Conservation (phyloP, 2,113 vertebrate genomes). For the Hemichromis elongatus region DNA sequence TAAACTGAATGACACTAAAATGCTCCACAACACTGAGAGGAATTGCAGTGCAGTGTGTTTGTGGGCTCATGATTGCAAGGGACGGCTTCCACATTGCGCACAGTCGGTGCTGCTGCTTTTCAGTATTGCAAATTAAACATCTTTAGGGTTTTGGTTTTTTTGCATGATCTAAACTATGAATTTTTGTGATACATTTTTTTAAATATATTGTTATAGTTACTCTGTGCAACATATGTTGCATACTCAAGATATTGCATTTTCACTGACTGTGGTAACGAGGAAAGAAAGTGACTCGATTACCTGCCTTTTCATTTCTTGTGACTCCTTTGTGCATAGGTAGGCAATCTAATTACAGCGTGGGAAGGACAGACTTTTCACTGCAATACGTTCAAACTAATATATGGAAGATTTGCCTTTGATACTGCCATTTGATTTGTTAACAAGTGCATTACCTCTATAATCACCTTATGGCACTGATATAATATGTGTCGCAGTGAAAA, state of each 20-base stretch:
- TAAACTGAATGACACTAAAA: neutral
- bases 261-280: neutral
- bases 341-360: neutral
- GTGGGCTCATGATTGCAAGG: neutral
- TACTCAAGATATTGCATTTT: neutral
- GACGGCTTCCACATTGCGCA: neutral
- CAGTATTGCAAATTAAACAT: neutral
- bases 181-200: neutral
- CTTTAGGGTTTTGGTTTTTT: neutral
- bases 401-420: neutral
- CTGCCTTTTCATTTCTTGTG: neutral
- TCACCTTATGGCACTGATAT: neutral
- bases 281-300: neutral
- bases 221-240: neutral
- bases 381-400: neutral
- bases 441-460: neutral
- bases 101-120: neutral
- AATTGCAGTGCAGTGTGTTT: neutral
- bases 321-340: neutral
- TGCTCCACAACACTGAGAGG: neutral
- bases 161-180: neutral
- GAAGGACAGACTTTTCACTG: neutral
- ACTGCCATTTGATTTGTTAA: neutral
- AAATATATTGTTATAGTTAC: neutral
- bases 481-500: neutral